Percentiles rank a stretch among this genome's conserved stretches.
These are phyloP conservation scores for Zeugodacus cucurbitae DNA, from an alignment of 1,140 invertebrate genomes.

Conservation along the genomic window DNA sequence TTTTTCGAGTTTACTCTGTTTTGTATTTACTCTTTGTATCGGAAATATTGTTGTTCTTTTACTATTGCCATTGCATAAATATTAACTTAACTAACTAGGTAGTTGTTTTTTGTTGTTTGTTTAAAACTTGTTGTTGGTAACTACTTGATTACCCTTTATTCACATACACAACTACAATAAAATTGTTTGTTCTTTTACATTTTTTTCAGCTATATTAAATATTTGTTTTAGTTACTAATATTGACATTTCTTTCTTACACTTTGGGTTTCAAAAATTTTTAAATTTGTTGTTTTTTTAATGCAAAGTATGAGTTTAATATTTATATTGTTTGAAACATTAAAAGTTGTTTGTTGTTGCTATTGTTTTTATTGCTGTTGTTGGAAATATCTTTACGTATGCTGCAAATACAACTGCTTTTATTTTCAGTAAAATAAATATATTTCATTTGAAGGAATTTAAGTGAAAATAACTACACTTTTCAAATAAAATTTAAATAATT, in stretches of 20 bases:
- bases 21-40: not conserved
- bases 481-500: too few species aligned
- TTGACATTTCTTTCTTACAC: not conserved
- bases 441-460: too few species aligned
- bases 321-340: not conserved
- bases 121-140: not conserved
- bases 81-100: not conserved
- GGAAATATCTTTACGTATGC: not conserved
- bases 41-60: not conserved
- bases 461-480: too few species aligned
- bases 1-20: not conserved
- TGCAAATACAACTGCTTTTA: not conserved
- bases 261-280: not conserved
- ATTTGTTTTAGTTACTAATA: not conserved
- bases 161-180: conserved; percentile 21
- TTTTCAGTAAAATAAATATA: too few species aligned
- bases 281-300: not conserved
- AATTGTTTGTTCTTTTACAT: not conserved
- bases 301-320: not conserved
- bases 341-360: not conserved
- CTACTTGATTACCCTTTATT: not conserved
- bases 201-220: not conserved
- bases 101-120: not conserved
- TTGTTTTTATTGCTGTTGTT: not conserved
- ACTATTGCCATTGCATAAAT: not conserved